These are phyloP conservation scores for Holothuria glaberrima DNA, from an alignment of 35 echinoderm and acorn worm species.

Conservation along the genomic window DNA sequence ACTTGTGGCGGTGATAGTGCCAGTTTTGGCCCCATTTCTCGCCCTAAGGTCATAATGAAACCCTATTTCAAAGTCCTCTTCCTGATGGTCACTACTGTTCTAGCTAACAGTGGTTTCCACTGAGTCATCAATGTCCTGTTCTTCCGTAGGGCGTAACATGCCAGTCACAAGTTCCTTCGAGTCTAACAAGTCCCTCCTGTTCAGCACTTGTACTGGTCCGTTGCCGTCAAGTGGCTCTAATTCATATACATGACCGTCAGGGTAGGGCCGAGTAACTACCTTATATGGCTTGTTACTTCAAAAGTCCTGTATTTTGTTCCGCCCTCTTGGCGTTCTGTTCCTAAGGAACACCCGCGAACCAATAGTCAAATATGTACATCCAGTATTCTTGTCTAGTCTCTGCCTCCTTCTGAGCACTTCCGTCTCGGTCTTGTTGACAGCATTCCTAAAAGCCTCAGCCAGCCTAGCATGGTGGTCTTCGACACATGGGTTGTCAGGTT, in stretches of 20 bases:
- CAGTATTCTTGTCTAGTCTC: conserved; percentile 19
- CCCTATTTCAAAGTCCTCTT: too few species aligned
- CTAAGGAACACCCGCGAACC: too few species aligned
- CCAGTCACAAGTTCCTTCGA: conserved; percentile 15
- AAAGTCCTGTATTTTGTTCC: conserved; percentile 71
- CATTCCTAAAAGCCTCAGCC: conserved; percentile 42
- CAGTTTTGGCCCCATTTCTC: too few species aligned
- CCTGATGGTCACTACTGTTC: too few species aligned
- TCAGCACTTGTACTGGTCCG: conserved; percentile 42
- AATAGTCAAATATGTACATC: too few species aligned
- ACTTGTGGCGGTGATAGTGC: too few species aligned
- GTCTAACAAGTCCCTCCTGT: conserved; percentile 51
- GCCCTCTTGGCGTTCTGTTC: background rate
- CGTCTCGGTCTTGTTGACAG: conserved; percentile 61
- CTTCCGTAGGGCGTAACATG: background rate
- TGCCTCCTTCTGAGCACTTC: conserved; percentile 56
- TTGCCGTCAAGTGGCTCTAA: conserved; percentile 46
- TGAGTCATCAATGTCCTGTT: background rate
- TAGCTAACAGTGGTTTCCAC: too few species aligned
- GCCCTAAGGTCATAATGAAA: too few species aligned
- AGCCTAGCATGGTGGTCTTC: too few species aligned
- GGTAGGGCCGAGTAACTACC: conserved; percentile 33
- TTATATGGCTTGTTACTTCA: conserved; percentile 41
- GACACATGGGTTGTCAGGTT: too few species aligned
- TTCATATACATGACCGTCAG: conserved; percentile 62